Base-by-base conservation (phyloP, 2,113 vertebrate species). In the Cyanocitta stelleri region DNA sequence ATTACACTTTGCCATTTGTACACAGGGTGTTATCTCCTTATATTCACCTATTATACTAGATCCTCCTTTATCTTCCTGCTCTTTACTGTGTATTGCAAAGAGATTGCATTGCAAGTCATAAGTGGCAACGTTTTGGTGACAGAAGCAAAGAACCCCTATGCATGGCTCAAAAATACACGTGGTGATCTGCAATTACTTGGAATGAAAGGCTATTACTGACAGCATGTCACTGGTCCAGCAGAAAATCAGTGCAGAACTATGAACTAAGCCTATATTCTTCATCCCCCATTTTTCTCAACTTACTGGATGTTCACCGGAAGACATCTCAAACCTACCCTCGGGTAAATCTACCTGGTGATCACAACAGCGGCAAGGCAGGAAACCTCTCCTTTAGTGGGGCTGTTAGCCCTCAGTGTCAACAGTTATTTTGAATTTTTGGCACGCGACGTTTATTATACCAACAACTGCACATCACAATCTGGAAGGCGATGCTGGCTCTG, bases 381-480 rank as follows among this genome's bases (percentile, higher is more conserved):
- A 87, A 54, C 3, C 17, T 59, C 62, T 80, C 29, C 16, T 48
- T 49, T 10, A 32, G 37, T 0, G 2, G 0, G 39, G 18, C 68
- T 13, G 16, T 39, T 7, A 17, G 30, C 49, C 46, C 43, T 32
- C 44, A 3, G 35, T 5, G 3, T 9, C 71, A 12, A 7, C 1
- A 20, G 21, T 3, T 22, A 32, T 6, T 39, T 5, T 13, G 8
- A 37, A 52, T 19, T 69, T 48, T 3, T 26, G 15, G 18, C 39
- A 16, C 43, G 6, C 3, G 2, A 9, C 2, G 0, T 30, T 19
- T 6, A 15, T 24, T 32, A 16, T 0, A 13, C 7, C 56, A 41
- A 14, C 3, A 37, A 4, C 12, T 1, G 20, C 5, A 2, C 73
- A 15, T 8, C 41, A 1, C 81, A 5, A 1, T 0, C 7, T 0